Percentiles rank a stretch among this genome's conserved stretches.
Conservation (phyloP, 2,113 vertebrate species). For the Callaeas wilsoni region DNA sequence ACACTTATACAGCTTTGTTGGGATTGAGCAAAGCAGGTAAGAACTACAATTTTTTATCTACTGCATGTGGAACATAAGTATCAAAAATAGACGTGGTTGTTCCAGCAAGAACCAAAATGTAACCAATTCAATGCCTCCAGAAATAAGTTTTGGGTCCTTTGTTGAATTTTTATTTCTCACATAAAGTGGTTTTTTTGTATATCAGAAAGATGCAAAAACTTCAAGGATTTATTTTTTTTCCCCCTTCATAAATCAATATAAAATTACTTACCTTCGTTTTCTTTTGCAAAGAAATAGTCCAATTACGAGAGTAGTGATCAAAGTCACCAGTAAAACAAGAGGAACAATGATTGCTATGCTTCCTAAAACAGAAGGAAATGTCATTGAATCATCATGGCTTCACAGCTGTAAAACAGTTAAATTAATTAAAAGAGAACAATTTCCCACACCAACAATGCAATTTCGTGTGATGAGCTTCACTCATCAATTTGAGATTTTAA, state of each 20-base stretch:
- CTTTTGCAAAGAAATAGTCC: constrained; percentile 93
- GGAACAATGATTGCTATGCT: constrained; percentile 98
- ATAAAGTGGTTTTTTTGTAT: neutral
- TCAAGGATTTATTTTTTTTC: neutral
- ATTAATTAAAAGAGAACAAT: neutral
- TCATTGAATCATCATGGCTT: neutral
- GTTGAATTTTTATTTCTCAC: neutral
- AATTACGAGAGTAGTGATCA: constrained; percentile 90
- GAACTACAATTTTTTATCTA: neutral
- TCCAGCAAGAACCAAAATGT: neutral
- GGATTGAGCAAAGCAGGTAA: neutral
- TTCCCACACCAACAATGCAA: neutral
- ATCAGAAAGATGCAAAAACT: neutral
- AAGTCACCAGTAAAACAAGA: constrained; percentile 89
- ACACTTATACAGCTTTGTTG: neutral
- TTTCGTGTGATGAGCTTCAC: neutral
- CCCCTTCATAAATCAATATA: neutral
- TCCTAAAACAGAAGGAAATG: constrained; percentile 74
- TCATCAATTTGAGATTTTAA: neutral
- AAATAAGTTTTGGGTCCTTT: neutral
- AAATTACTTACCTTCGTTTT: constrained; percentile 82
- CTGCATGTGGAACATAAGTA: neutral
- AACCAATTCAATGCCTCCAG: neutral
- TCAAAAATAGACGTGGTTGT: neutral
- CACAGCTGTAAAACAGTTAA: neutral